Percentiles rank a stretch among this genome's conserved stretches.
These are phyloP conservation scores for Amorpha juglandis DNA, from an alignment of 2,888 invertebrate genomes.

Conservation along the genomic window DNA sequence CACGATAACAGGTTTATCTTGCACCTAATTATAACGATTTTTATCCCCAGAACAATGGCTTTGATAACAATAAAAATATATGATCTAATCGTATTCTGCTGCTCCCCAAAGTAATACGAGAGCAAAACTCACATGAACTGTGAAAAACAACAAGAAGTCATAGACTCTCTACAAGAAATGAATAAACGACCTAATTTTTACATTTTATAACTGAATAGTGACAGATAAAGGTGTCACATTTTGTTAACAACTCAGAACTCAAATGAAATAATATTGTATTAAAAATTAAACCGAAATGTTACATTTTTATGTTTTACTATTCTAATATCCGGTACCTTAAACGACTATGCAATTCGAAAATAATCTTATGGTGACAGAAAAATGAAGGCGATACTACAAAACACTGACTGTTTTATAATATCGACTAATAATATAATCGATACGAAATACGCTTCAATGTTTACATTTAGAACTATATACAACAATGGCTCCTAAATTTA, in stretches of 20 bases:
- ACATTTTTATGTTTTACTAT: not conserved
- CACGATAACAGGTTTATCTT: not conserved
- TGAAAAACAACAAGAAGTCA: constrained; percentile 9
- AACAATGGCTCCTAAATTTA: constrained; percentile 53
- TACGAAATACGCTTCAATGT: constrained; percentile 43
- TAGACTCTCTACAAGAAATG: constrained; percentile 1
- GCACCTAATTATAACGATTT: not conserved
- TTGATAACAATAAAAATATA: not conserved
- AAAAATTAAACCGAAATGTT: not conserved
- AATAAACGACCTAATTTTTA: constrained; percentile 4
- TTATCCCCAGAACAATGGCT: not conserved
- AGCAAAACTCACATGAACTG: not conserved
- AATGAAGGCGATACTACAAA: constrained; percentile 5
- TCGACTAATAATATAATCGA: constrained; percentile 32
- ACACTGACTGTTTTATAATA: not conserved
- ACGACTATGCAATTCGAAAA: constrained; percentile 9
- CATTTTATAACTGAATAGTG: not conserved
- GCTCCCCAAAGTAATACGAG: not conserved
- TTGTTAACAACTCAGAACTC: not conserved
- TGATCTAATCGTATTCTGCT: not conserved
- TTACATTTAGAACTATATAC: constrained; percentile 45
- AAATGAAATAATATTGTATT: too few relatives aligned
- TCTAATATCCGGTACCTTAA: constrained; percentile 8
- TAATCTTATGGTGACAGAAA: not conserved
- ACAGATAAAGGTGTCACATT: not conserved